phyloP scores from a whole-genome alignment of 2,797 vertebrate genomes.

The Sparidentex hasta region DNA sequence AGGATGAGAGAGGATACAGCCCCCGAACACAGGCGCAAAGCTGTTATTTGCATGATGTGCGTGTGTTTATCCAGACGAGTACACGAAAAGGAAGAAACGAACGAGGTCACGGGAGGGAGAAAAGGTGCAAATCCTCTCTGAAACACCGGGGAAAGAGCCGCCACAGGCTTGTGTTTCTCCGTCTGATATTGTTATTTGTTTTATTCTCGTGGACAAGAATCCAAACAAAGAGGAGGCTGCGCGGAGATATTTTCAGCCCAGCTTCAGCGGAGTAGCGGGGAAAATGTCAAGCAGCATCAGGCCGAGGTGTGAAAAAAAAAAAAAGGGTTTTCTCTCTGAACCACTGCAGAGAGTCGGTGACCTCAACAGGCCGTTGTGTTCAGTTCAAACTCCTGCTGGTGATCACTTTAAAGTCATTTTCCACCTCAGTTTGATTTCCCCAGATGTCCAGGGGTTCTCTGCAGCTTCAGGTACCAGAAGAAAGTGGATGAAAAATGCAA shows the following conservation, averaged over 20 bases:
- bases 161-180: neutral
- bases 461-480: neutral
- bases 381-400: accelerated
- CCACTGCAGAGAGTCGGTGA: neutral
- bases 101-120: neutral
- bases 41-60: conserved; percentile 8
- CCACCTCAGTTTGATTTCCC: neutral
- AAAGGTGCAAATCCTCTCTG: neutral
- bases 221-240: neutral
- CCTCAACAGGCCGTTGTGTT: neutral
- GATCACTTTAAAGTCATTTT: conserved; percentile 3
- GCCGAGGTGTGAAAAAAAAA: conserved; percentile 2
- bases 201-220: neutral
- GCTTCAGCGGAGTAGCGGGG: neutral
- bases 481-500: neutral
- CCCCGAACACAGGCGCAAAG: neutral
- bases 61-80: conserved; percentile 1
- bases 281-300: conserved; percentile 14
- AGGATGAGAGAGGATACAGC: neutral
- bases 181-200: neutral
- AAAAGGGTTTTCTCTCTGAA: neutral
- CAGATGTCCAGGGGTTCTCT: neutral
- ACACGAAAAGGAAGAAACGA: neutral
- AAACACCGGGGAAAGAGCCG: neutral
- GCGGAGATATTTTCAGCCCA: conserved; percentile 1